Percentiles rank a stretch among this genome's conserved stretches.
These are phyloP conservation scores for Bos indicus DNA, from an alignment of 2,113 vertebrate species.

Conservation along the genomic window DNA sequence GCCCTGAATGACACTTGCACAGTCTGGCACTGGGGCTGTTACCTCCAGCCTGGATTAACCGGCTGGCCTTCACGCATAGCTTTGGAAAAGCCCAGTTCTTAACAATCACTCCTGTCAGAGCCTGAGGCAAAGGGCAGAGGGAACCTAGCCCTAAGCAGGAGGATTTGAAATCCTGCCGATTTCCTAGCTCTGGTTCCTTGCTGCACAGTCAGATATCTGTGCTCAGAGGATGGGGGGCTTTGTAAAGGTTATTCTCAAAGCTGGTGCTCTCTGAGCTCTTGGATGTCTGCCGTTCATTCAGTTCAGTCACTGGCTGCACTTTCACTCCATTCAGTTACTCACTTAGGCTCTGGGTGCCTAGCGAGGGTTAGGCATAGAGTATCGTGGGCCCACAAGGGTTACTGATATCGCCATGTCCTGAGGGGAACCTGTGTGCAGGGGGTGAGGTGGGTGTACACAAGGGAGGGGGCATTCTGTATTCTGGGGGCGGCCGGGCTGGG, in stretches of 20 bases:
- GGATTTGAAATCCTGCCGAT: not conserved
- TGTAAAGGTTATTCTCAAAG: not conserved
- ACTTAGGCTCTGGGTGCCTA: not conserved
- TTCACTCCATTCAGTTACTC: not conserved
- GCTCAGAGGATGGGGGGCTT: not conserved
- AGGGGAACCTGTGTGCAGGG: not conserved
- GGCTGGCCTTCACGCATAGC: not conserved
- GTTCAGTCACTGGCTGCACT: no score
- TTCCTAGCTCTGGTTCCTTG: not conserved
- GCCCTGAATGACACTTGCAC: not conserved
- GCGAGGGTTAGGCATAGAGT: not conserved
- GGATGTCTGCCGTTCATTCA: not conserved
- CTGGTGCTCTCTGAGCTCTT: not conserved
- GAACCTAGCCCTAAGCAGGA: not conserved
- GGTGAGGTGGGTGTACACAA: no score
- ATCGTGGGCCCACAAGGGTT: not conserved
- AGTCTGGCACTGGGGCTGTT: not conserved
- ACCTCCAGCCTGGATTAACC: not conserved
- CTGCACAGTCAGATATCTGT: not conserved
- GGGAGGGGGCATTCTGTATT: no score
- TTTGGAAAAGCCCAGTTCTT: not conserved
- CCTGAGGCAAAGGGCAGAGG: not conserved
- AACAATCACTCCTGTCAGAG: not conserved
- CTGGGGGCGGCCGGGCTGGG: no score
- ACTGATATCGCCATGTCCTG: not conserved